Conservation (phyloP, 2,113 vertebrate species). For the Parus major region DNA sequence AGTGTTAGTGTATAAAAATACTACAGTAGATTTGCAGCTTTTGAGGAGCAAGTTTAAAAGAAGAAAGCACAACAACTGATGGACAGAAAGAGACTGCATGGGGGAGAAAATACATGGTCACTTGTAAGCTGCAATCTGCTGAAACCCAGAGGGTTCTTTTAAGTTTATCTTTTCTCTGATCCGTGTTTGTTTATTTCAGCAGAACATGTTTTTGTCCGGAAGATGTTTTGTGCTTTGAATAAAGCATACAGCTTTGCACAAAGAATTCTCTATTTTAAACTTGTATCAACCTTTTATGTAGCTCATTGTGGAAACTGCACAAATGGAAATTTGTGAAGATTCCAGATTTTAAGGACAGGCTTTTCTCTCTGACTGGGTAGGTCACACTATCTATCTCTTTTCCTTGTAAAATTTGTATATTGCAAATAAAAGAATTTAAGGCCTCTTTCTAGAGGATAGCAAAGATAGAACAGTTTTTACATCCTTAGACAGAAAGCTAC, state of each 20-base stretch:
- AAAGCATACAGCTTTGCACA: background rate
- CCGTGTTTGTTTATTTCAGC: slow-evolving; percentile 10
- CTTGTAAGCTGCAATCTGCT: slow-evolving; percentile 25
- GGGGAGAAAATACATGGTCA: background rate
- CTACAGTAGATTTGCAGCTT: background rate
- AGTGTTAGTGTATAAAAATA: background rate
- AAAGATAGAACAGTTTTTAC: background rate
- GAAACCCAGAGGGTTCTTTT: slow-evolving; percentile 34
- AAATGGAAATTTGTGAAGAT: background rate
- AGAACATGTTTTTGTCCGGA: slow-evolving; percentile 22
- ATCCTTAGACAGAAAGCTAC: background rate
- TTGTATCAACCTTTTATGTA: background rate
- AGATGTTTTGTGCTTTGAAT: slow-evolving; percentile 25
- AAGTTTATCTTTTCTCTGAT: slow-evolving; percentile 41
- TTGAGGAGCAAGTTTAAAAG: background rate
- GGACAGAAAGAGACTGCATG: background rate
- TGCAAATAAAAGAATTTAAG: background rate
- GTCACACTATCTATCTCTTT: background rate
- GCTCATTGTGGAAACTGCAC: background rate
- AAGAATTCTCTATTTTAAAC: background rate
- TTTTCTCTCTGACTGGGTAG: background rate
- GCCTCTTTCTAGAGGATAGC: background rate
- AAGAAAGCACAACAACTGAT: background rate
- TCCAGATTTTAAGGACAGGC: background rate
- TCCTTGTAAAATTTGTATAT: background rate